Percentiles rank a stretch among this genome's conserved stretches.
Evolutionary conservation across 2,113 vertebrate genomes (phyloP).

Genomic region (Gnathonemus echidnorhynchus): DNA sequence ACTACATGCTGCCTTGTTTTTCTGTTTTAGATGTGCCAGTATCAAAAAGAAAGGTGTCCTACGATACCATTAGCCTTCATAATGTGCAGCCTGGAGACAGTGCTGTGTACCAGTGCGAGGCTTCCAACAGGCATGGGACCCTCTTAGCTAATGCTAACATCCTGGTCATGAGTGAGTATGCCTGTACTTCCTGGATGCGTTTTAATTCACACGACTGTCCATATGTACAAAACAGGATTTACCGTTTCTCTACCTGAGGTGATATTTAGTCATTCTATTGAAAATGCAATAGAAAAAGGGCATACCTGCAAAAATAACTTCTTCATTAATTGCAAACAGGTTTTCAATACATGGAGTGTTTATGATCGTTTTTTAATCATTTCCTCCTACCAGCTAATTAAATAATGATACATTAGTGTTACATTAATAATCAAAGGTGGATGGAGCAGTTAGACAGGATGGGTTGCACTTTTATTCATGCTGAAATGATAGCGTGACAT

Average conservation of each 20-base stretch:
- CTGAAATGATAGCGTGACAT: background rate
- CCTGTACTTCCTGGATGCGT: background rate
- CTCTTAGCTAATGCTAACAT: slow-evolving; percentile 82
- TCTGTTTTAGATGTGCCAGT: slow-evolving; percentile 46
- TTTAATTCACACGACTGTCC: background rate
- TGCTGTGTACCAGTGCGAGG: slow-evolving; percentile 86
- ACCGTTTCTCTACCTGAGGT: background rate
- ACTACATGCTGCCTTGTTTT: background rate
- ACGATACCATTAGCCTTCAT: slow-evolving; percentile 66
- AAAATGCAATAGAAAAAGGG: background rate
- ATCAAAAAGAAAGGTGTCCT: slow-evolving; percentile 48
- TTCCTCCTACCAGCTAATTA: background rate
- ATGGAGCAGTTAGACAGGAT: background rate
- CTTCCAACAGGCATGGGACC: slow-evolving; percentile 77
- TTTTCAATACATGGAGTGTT: background rate
- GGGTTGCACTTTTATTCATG: background rate
- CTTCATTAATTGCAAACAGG: background rate
- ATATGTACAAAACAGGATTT: background rate
- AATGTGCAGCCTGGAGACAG: slow-evolving; percentile 74
- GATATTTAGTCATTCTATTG: no score
- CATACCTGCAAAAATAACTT: background rate
- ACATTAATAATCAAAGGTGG: background rate
- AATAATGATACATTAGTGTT: background rate
- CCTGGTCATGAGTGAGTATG: slow-evolving; percentile 80
- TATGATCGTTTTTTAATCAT: background rate